phyloP scores from a whole-genome alignment of 2,888 invertebrate species.

The Eucriotettix oculatus region DNA sequence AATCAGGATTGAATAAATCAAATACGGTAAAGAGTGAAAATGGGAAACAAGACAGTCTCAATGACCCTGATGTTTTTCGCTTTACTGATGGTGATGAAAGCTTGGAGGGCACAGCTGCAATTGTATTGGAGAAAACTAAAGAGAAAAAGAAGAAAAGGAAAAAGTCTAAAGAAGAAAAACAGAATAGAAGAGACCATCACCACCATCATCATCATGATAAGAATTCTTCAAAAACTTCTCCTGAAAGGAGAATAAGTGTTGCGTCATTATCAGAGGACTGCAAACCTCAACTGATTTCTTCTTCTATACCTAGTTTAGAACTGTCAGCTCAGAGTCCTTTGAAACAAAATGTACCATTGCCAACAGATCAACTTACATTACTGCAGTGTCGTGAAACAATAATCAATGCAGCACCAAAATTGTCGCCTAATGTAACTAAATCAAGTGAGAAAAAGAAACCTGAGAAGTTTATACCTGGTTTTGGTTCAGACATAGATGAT shows the following conservation, averaged over 20 bases:
- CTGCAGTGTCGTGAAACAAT: conserved; percentile 11
- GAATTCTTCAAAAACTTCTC: conserved; percentile 12
- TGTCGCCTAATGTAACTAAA: conserved; percentile 1
- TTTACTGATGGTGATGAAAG: conserved; percentile 43
- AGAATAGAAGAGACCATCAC: conserved; percentile 47
- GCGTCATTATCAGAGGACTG: conserved; percentile 7
- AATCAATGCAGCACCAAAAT: conserved; percentile 16
- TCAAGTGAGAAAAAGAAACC: conserved; percentile 29
- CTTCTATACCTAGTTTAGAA: conserved; percentile 8
- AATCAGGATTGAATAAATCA: conserved; percentile 25
- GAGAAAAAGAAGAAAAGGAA: conserved; percentile 77
- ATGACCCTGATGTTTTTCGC: conserved; percentile 37
- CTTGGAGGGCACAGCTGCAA: conserved; percentile 26
- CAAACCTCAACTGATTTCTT: background rate
- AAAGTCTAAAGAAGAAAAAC: conserved; percentile 61
- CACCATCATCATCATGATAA: conserved; percentile 46
- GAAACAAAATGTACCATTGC: conserved; percentile 11
- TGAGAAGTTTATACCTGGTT: conserved; percentile 48
- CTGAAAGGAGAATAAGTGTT: conserved; percentile 5
- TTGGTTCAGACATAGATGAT: conserved; percentile 47
- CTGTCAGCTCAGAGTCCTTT: conserved; percentile 5
- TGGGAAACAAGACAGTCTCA: conserved; percentile 11
- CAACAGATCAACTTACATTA: background rate
- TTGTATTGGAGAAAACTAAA: conserved; percentile 33
- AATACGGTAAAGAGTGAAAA: background rate